phyloP scores from a whole-genome alignment of 2,888 invertebrate genomes.

The Formica aserva region DNA sequence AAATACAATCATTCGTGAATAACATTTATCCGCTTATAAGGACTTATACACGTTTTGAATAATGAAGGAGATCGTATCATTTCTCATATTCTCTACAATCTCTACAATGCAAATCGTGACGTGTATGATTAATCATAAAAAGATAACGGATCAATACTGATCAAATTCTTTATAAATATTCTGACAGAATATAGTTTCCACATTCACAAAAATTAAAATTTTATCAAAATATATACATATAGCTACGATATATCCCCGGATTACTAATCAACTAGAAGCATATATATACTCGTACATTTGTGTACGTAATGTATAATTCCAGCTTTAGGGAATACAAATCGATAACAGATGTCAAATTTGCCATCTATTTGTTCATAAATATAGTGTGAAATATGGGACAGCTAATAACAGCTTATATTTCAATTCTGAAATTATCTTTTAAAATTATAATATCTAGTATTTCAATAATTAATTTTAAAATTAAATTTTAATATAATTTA shows the following conservation, averaged over 20 bases:
- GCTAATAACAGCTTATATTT: background rate
- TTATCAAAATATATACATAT: background rate
- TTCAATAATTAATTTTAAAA: background rate
- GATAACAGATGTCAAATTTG: background rate
- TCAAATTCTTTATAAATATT: conserved; percentile 10
- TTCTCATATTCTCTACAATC: background rate
- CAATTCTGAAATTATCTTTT: background rate
- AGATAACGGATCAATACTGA: background rate
- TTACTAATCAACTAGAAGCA: background rate
- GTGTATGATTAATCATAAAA: conserved; percentile 28
- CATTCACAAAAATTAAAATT: background rate
- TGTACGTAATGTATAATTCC: conserved; percentile 1
- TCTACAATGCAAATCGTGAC: background rate
- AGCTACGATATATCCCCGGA: background rate
- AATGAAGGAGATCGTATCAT: background rate
- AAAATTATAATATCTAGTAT: background rate
- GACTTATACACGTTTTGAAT: background rate
- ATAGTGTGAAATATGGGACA: background rate
- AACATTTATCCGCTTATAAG: conserved; percentile 15
- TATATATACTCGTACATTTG: background rate
- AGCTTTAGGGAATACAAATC: background rate
- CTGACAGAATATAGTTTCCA: background rate
- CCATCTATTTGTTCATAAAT: conserved; percentile 6
- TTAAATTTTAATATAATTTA: background rate
- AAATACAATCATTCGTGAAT: conserved; percentile 12